phyloP scores from a whole-genome alignment of 2,797 vertebrate species.

The Glyptemys insculpta region DNA sequence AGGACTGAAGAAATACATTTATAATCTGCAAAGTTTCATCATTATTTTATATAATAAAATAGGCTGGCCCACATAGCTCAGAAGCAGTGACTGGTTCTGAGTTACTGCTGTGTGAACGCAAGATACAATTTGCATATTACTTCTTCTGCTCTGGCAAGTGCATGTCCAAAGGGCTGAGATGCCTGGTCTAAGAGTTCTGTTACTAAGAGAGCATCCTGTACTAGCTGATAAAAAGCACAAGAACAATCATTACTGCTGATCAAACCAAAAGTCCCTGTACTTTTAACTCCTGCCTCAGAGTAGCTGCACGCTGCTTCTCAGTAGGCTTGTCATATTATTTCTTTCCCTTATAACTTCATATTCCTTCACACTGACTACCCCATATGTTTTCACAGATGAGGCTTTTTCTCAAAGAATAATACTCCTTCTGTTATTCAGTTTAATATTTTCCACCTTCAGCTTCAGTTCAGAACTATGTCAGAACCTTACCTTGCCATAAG shows the following conservation, averaged over 20 bases:
- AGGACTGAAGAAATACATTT: neutral
- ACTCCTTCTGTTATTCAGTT: neutral
- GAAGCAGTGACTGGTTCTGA: neutral
- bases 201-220: neutral
- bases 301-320: neutral
- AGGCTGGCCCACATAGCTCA: neutral
- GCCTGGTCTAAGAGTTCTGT: neutral
- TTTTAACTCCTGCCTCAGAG: neutral
- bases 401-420: no score
- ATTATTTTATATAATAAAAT: neutral
- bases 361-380: neutral
- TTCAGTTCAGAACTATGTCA: neutral
- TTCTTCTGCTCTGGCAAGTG: neutral
- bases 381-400: neutral
- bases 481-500: neutral
- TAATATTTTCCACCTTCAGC: neutral
- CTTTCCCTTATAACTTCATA: neutral
- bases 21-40: neutral
- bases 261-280: accelerated
- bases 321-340: neutral
- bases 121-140: neutral
- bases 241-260: accelerated
- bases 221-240: neutral
- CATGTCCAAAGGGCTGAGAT: neutral
- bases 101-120: neutral